Conservation (phyloP, 2,113 vertebrate species). For the Anas platyrhynchos region DNA sequence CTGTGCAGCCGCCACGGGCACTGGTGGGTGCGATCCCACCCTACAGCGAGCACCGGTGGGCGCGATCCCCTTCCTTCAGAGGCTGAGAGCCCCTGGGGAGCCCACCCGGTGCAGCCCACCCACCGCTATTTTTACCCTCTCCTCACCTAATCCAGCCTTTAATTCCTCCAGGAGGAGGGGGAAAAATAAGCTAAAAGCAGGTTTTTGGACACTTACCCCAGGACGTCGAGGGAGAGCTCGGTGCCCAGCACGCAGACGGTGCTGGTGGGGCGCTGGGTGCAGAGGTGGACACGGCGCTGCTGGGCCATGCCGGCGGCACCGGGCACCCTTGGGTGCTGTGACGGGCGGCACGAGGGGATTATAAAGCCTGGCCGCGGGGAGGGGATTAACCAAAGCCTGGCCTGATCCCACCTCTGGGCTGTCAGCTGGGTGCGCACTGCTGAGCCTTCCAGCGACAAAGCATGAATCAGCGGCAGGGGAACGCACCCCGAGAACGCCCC, state of each 20-base stretch:
- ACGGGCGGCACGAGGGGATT: background rate
- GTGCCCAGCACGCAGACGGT: slow-evolving; percentile 72
- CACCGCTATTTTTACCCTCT: background rate
- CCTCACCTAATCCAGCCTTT: background rate
- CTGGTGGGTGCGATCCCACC: no score
- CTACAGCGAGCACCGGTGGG: no score
- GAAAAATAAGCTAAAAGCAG: background rate
- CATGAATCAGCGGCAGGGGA: background rate
- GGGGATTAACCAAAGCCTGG: background rate
- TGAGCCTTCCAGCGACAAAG: background rate
- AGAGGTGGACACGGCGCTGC: slow-evolving; percentile 71
- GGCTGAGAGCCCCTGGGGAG: background rate
- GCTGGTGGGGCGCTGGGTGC: slow-evolving; percentile 69
- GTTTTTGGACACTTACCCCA: slow-evolving; percentile 61
- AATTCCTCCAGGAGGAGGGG: background rate
- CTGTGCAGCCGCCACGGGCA: background rate
- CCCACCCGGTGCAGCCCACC: background rate
- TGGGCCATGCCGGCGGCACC: slow-evolving; percentile 51
- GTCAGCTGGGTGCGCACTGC: background rate
- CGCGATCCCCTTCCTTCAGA: background rate
- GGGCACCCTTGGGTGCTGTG: background rate
- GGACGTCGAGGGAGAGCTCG: slow-evolving; percentile 74
- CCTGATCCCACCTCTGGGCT: slow-evolving; percentile 43
- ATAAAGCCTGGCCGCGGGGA: slow-evolving; percentile 30
- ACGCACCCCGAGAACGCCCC: background rate